Percentiles rank a stretch among this genome's conserved stretches.
Conservation (phyloP, 2,888 invertebrate species). For the Dichetophora obliterata region DNA sequence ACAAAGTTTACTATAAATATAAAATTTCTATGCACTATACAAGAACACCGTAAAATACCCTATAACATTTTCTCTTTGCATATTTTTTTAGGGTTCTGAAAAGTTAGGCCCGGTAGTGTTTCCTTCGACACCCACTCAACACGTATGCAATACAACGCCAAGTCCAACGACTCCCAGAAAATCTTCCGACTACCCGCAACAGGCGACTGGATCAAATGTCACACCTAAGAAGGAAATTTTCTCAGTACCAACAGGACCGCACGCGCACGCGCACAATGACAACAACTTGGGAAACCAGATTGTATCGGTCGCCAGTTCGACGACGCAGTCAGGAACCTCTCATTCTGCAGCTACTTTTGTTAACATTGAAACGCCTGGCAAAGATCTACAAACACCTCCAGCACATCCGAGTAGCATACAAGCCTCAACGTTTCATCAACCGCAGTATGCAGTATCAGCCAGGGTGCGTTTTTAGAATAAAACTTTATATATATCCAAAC, state of each 20-base stretch:
- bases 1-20: too few relatives aligned
- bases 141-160: conserved; percentile 65
- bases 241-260: conserved; percentile 40
- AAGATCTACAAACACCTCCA: conserved; percentile 41
- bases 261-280: conserved; percentile 26
- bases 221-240: conserved; percentile 47
- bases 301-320: conserved; percentile 42
- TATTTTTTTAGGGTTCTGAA: conserved; percentile 78
- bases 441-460: conserved; percentile 20
- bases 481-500: neutral
- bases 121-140: conserved; percentile 74
- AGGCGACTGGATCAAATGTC: conserved; percentile 63
- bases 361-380: conserved; percentile 20
- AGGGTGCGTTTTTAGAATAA: neutral
- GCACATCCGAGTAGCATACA: conserved; percentile 41
- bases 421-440: conserved; percentile 23
- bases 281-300: conserved; percentile 67
- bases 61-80: too few relatives aligned
- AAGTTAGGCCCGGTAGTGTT: conserved; percentile 79
- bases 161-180: conserved; percentile 77
- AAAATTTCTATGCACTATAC: too few relatives aligned
- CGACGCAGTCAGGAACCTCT: conserved; percentile 57
- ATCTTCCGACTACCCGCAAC: conserved; percentile 75
- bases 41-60: too few relatives aligned
- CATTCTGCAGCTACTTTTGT: conserved; percentile 43